Percentiles rank a stretch among this genome's conserved stretches.
These are phyloP conservation scores for Lutraria lutraria DNA, from an alignment of 2,888 invertebrate genomes.

Conservation along the genomic window DNA sequence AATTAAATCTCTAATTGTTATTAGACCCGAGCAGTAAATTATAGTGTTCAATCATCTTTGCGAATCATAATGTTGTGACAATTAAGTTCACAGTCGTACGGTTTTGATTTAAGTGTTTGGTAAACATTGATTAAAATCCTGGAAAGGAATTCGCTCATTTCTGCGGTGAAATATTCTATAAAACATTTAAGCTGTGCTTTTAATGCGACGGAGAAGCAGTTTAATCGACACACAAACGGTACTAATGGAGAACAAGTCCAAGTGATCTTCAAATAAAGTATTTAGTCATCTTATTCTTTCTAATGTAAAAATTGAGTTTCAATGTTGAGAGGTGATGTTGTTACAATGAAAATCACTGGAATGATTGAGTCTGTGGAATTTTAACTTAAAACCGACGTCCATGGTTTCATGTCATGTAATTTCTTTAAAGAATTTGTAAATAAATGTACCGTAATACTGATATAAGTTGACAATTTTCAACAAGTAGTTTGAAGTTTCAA, in stretches of 20 bases:
- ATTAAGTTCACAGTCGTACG: slow-evolving; percentile 56
- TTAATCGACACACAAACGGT: slow-evolving; percentile 35
- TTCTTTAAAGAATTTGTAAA: too few relatives aligned
- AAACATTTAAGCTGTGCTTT: slow-evolving; percentile 48
- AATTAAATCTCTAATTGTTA: slow-evolving; percentile 24
- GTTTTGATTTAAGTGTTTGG: slow-evolving; percentile 65
- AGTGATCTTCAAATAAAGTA: slow-evolving; percentile 26
- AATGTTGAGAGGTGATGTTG: background rate
- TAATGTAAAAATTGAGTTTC: background rate
- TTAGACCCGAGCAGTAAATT: slow-evolving; percentile 37
- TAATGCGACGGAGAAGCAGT: slow-evolving; percentile 16
- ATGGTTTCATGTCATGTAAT: background rate
- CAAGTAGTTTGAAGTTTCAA: too few relatives aligned
- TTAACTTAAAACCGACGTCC: background rate
- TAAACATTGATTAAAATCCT: slow-evolving; percentile 59
- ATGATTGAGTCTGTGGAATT: background rate
- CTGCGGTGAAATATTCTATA: slow-evolving; percentile 39
- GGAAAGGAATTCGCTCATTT: slow-evolving; percentile 46
- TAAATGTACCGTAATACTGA: too few relatives aligned
- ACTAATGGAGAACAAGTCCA: background rate
- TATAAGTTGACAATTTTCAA: too few relatives aligned
- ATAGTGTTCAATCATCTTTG: slow-evolving; percentile 11
- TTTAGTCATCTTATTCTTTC: background rate
- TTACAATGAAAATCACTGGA: background rate
- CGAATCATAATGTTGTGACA: slow-evolving; percentile 60